A percentile compares a stretch with the other conserved stretches of the same genome.
Evolutionary conservation across 2,888 invertebrate species (phyloP).

Genomic region (Ectemnius cavifrons): DNA sequence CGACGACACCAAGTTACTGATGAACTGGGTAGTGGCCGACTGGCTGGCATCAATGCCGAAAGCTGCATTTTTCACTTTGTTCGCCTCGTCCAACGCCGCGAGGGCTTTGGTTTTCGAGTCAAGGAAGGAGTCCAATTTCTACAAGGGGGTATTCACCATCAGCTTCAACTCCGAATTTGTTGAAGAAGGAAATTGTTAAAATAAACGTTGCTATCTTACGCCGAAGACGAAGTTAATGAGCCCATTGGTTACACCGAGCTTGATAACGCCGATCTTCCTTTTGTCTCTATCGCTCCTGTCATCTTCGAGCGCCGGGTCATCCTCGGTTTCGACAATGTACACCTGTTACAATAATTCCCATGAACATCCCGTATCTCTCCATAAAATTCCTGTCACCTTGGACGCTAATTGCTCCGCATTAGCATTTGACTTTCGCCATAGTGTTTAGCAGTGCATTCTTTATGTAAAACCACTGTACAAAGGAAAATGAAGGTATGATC

Average conservation of each 20-base stretch:
- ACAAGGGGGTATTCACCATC: slow-evolving; percentile 66
- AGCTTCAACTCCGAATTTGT: neutral
- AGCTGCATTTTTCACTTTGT: slow-evolving; percentile 87
- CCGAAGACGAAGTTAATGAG: slow-evolving; percentile 90
- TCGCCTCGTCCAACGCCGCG: slow-evolving; percentile 84
- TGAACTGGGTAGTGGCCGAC: slow-evolving; percentile 80
- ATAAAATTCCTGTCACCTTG: no score
- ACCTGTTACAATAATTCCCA: slow-evolving; percentile 59
- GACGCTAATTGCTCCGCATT: neutral
- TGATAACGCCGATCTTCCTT: slow-evolving; percentile 85
- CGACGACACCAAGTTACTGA: slow-evolving; percentile 84
- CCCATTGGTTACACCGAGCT: slow-evolving; percentile 88
- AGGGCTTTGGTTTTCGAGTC: slow-evolving; percentile 88
- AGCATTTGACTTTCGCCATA: neutral
- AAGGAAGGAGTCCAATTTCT: slow-evolving; percentile 91
- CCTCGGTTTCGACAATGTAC: slow-evolving; percentile 69
- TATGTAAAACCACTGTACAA: neutral
- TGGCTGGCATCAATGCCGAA: slow-evolving; percentile 86
- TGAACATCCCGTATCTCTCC: no score
- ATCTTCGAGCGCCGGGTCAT: slow-evolving; percentile 80
- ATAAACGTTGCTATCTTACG: slow-evolving; percentile 79
- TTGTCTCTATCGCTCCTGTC: slow-evolving; percentile 83
- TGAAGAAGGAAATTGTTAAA: neutral
- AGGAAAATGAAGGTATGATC: neutral
- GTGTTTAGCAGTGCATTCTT: neutral